Evolutionary conservation across 2,113 vertebrate species (phyloP), one percentile per base, ranked within the genome.

Genomic region (Thamnaconus septentrionalis): DNA sequence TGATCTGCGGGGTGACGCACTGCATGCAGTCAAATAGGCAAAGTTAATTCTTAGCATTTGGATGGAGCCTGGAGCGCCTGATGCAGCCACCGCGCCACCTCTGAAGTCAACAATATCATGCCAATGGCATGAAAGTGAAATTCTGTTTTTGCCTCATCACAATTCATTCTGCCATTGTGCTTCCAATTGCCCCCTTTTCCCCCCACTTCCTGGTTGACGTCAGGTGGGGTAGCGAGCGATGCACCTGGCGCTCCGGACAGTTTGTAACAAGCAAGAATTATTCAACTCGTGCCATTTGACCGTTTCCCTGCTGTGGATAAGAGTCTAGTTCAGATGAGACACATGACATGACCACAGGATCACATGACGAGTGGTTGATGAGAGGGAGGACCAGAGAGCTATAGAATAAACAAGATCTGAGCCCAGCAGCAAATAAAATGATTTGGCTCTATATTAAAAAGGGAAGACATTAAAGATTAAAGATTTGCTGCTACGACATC

Each of bases 371-470:
- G 57, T 44, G 83, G 50, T 45, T 76, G 7, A 64, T 71, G 68
- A 69, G 41, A 9, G 60, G 74, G 73, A 61, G 56, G 71, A 76
- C 51, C 71, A 73, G 41, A 77, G 83, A 89, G 87, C 78, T 83
- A 87, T 83, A 82, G 80, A 82, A 82, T 41, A 82, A 40, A 85
- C 80, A 82, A 83, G 70, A 71, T 64, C 48, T 75, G 50, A 60
- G 73, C 56, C 54, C 56, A 31, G 53, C 11, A 31, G 43, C 53
- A 40, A 47, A 31, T 51, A 44, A 46, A 66, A 58, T 7, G 42
- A 52, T 46, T 61, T 56, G 47, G 7, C 8, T 7, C 65, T 7
- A 55, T 40, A 56, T 8, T n/a, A n/a, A 48, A 62, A 67, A 31
- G 18, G 53, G 11, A 3, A 56, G 18, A 59, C 45, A 0, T 40